Conservation (phyloP, 2,797 vertebrate species). For the Ataeniobius toweri region DNA sequence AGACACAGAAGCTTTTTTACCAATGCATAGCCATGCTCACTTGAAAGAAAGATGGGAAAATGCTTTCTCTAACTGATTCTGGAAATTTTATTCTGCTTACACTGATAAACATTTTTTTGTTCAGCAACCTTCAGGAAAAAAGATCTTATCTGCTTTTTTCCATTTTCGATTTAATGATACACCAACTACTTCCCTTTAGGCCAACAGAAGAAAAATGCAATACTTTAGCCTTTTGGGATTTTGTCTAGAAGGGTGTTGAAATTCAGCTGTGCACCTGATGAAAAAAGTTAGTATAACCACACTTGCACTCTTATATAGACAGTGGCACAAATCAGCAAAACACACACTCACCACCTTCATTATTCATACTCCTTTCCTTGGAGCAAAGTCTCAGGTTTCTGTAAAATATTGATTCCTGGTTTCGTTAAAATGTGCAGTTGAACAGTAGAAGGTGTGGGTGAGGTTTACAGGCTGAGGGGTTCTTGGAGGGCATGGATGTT, state of each 20-base stretch:
- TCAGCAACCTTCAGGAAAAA: background rate
- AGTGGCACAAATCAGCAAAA: slow-evolving; percentile 24
- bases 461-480: slow-evolving; percentile 24
- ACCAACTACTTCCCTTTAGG: background rate
- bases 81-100: background rate
- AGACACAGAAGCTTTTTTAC: background rate
- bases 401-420: slow-evolving; percentile 47
- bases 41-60: background rate
- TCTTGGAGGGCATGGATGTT: slow-evolving; percentile 28
- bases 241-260: background rate
- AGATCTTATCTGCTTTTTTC: background rate
- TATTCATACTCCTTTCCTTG: slow-evolving; percentile 43
- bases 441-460: slow-evolving; percentile 13
- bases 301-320: slow-evolving; percentile 7
- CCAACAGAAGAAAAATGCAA: background rate
- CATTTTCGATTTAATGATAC: background rate
- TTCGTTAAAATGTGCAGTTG: slow-evolving; percentile 41
- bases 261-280: slow-evolving; percentile 1
- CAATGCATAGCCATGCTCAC: background rate
- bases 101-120: slow-evolving; percentile 3
- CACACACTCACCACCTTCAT: slow-evolving; percentile 41
- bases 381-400: slow-evolving; percentile 32
- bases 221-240: background rate
- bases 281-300: slow-evolving; percentile 2
- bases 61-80: background rate